These are phyloP conservation scores for Epinephelus coioides DNA, from an alignment of 2,797 vertebrate genomes.

Conservation along the genomic window DNA sequence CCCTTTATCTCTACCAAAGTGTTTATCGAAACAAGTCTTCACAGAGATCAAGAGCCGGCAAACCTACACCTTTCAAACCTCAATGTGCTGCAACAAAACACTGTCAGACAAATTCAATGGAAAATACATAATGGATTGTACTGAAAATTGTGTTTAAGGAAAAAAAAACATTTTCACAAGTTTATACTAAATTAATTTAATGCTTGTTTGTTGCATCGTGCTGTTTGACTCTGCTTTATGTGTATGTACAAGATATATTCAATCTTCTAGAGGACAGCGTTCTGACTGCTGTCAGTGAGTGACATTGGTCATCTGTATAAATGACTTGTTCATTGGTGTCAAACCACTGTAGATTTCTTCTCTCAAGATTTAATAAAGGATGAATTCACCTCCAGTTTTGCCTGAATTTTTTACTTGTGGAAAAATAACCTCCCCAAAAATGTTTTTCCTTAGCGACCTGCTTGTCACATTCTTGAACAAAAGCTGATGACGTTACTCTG, in stretches of 20 bases:
- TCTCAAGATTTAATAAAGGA: conserved; percentile 77
- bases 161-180: conserved; percentile 4
- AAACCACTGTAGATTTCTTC: conserved; percentile 64
- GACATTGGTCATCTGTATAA: conserved; percentile 65
- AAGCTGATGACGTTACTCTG: too few relatives aligned
- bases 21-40: conserved; percentile 8
- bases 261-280: conserved; percentile 51
- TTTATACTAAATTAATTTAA: conserved; percentile 66
- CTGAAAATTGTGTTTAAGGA: conserved; percentile 31
- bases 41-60: conserved; percentile 10
- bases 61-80: conserved; percentile 7
- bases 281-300: conserved; percentile 55
- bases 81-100: conserved; percentile 16
- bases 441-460: not conserved
- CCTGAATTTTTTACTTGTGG: not conserved
- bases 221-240: conserved; percentile 60
- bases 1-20: conserved; percentile 31
- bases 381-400: conserved; percentile 40
- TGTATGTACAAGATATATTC: conserved; percentile 58
- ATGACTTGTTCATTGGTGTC: conserved; percentile 67
- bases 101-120: not conserved
- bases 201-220: conserved; percentile 57
- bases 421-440: too few relatives aligned
- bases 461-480: too few relatives aligned
- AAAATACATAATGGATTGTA: conserved; percentile 13